Conservation (phyloP, 1,140 invertebrate genomes). For the Goniozus legneri region DNA sequence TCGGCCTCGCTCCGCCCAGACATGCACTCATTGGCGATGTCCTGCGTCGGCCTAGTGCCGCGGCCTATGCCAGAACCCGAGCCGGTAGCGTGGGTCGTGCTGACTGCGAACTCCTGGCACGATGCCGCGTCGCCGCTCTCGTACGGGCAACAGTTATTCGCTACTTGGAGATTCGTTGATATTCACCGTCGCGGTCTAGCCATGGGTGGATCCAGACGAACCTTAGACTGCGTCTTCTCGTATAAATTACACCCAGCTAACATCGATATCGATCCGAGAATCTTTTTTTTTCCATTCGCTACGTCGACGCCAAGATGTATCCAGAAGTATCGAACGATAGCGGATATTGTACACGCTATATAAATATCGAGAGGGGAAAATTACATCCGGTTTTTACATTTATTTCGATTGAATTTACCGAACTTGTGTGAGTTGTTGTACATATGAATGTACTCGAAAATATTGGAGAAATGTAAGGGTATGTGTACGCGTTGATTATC, state of each 20-base stretch:
- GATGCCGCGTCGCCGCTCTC: slow-evolving; percentile 49
- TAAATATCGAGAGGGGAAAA: too few species aligned
- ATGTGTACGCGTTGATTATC: too few species aligned
- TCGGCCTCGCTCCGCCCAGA: slow-evolving; percentile 44
- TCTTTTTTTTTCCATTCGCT: too few species aligned
- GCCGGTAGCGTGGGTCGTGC: slow-evolving; percentile 38
- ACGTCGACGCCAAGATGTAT: too few species aligned
- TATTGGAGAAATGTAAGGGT: too few species aligned
- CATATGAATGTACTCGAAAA: too few species aligned
- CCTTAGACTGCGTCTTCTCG: not conserved
- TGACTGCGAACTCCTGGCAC: slow-evolving; percentile 37
- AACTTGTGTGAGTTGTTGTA: too few species aligned
- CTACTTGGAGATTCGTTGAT: slow-evolving; percentile 20
- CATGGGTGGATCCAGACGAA: slow-evolving; percentile 20
- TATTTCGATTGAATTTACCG: too few species aligned
- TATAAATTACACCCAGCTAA: not conserved
- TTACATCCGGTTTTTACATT: too few species aligned
- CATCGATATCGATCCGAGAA: too few species aligned
- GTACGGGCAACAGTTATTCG: slow-evolving; percentile 41
- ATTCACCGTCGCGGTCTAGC: slow-evolving; percentile 15
- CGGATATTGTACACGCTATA: too few species aligned
- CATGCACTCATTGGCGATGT: slow-evolving; percentile 51
- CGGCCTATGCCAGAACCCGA: slow-evolving; percentile 48
- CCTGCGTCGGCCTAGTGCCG: slow-evolving; percentile 48
- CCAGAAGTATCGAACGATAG: too few species aligned